Conservation (phyloP, 2,797 vertebrate genomes). For the Catamblyrhynchus diadema region DNA sequence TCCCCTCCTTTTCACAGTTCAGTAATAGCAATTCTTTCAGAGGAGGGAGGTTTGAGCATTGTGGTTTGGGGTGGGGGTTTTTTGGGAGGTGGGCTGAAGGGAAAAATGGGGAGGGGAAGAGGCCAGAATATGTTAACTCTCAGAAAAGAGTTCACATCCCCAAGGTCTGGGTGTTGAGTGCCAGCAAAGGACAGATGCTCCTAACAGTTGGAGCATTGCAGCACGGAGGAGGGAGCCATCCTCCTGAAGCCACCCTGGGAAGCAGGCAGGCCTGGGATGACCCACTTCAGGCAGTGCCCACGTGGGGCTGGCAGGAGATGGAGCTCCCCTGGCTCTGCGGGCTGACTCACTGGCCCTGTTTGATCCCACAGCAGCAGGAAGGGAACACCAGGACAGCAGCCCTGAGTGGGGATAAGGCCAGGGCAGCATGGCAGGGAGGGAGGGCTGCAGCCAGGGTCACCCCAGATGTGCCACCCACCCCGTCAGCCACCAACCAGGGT, state of each 20-base stretch:
- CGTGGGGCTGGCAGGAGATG: background rate
- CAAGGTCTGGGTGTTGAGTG: accelerated
- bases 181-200: slow-evolving; percentile 16
- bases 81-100: background rate
- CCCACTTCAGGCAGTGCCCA: background rate
- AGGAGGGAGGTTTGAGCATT: background rate
- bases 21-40: background rate
- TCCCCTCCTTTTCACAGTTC: background rate
- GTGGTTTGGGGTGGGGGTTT: background rate
- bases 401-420: background rate
- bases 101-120: background rate
- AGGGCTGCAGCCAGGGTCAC: background rate
- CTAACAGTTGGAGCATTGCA: background rate
- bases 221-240: background rate
- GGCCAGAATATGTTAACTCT: background rate
- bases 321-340: background rate
- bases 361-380: background rate
- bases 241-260: background rate
- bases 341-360: background rate
- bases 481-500: background rate
- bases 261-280: background rate
- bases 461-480: background rate
- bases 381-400: accelerated
- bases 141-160: background rate
- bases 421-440: accelerated